Base-by-base conservation (phyloP, 2,113 vertebrate genomes). In the Leptosomus discolor region DNA sequence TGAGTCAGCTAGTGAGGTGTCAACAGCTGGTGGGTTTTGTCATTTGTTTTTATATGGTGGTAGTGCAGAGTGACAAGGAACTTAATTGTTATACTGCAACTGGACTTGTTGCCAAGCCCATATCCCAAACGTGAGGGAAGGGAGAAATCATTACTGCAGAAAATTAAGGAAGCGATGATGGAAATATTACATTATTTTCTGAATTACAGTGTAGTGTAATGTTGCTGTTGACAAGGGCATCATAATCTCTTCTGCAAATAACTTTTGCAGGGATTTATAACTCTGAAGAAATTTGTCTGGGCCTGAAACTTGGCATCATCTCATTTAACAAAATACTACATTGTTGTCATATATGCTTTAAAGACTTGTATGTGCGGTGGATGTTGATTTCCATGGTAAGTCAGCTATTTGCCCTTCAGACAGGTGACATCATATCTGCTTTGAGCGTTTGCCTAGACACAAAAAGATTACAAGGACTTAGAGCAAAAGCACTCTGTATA, bases 121-220 rank as follows among this genome's bases (percentile, higher is more conserved):
- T 77, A 83, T 94, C 81, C 91, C 45, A 91, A 88, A 94, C 14
- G 1, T 87, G 61, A 85, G 75, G 78, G 90, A 68, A 91, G 78
- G 76, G 74, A 92, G 54, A 87, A 85, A 30, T 93, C 81, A 78
- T 95, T 95, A 78, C 69, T 69, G 58, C 36, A 53, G 94, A 71
- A 84, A 96, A 97, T 95, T 92, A 95, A 78, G 94, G 36, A 80
- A 83, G 61, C 0, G 30, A 12, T 96, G 83, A 96, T 74, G 68
- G 75, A 97, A 80, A 58, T 77, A 80, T 3, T 29, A 30, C 26
- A 30, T 58, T 81, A 45, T 77, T 61, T 81, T 96, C 78, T 92
- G n/a, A 95, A 90, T 97, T 95, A 82, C 34, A 92, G 34, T 57
- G 76, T 89, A 87, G 74, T 58, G 58, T 65, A 93, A 77, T 34